phyloP scores from a whole-genome alignment of 2,113 vertebrate genomes.

The Cynopterus brachyotis region DNA sequence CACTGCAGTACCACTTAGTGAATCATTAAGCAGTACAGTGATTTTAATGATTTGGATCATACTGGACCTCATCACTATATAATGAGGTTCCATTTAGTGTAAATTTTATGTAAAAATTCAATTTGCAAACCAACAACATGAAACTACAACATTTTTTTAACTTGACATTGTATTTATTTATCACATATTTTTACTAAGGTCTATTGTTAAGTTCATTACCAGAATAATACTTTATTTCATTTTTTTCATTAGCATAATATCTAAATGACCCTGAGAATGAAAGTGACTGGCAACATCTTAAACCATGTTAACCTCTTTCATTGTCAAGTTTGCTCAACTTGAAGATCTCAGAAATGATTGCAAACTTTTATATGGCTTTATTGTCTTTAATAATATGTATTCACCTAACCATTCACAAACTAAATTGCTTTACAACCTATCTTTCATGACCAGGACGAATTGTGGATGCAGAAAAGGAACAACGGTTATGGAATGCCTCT shows the following conservation, averaged over 20 bases:
- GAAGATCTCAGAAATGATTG: conserved; percentile 44
- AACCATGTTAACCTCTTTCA: background rate
- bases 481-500: background rate
- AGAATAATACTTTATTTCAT: conserved; percentile 54
- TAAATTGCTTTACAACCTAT: background rate
- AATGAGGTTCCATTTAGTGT: conserved; percentile 90
- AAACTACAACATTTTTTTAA: conserved; percentile 89
- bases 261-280: conserved; percentile 46
- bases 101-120: conserved; percentile 92
- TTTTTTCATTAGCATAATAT: conserved; percentile 51
- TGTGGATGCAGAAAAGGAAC: conserved; percentile 36
- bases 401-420: conserved; percentile 24
- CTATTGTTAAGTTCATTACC: conserved; percentile 67
- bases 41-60: conserved; percentile 91
- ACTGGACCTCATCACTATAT: conserved; percentile 89
- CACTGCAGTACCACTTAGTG: conserved; percentile 88
- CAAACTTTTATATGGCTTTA: conserved; percentile 24
- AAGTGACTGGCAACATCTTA: conserved; percentile 42
- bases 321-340: conserved; percentile 53
- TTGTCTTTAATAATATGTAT: conserved; percentile 20
- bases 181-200: conserved; percentile 68
- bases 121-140: conserved; percentile 90
- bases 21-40: conserved; percentile 91
- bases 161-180: conserved; percentile 86
- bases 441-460: conserved; percentile 34